phyloP scores from a whole-genome alignment of 1,140 invertebrate species.

The Formica selysi region DNA sequence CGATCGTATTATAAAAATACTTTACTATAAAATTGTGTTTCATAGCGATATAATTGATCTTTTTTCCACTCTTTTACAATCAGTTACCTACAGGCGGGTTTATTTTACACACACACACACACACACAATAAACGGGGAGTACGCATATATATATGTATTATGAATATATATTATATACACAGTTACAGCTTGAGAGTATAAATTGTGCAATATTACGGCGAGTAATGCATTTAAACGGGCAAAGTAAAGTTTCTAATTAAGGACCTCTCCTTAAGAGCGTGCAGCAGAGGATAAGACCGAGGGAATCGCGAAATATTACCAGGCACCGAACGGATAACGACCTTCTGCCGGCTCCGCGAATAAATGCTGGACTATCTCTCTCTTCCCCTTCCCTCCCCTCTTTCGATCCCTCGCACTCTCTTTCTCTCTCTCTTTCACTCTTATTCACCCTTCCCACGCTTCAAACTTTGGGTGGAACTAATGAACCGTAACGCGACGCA shows the following conservation, averaged over 20 bases:
- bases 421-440: neutral
- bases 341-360: slow-evolving; percentile 65
- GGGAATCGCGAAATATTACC: slow-evolving; percentile 75
- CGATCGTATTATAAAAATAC: slow-evolving; percentile 15
- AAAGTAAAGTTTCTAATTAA: slow-evolving; percentile 77
- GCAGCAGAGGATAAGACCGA: slow-evolving; percentile 14
- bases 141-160: neutral
- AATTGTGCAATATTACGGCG: slow-evolving; percentile 75
- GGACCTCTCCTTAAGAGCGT: slow-evolving; percentile 36
- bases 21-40: neutral
- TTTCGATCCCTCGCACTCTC: neutral
- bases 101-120: neutral
- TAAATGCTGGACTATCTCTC: slow-evolving; percentile 56
- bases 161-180: neutral
- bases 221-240: slow-evolving; percentile 72
- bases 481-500: slow-evolving; percentile 70
- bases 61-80: neutral
- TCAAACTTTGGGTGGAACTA: slow-evolving; percentile 60
- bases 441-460: slow-evolving; percentile 29
- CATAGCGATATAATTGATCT: neutral
- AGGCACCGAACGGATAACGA: slow-evolving; percentile 74
- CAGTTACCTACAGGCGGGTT: slow-evolving; percentile 3
- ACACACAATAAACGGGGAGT: too few species aligned
- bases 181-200: slow-evolving; percentile 65
- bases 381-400: neutral